Percentiles rank a stretch among this genome's conserved stretches.
These are phyloP conservation scores for Cantharis nigra DNA, from an alignment of 2,888 invertebrate genomes.

Conservation along the genomic window DNA sequence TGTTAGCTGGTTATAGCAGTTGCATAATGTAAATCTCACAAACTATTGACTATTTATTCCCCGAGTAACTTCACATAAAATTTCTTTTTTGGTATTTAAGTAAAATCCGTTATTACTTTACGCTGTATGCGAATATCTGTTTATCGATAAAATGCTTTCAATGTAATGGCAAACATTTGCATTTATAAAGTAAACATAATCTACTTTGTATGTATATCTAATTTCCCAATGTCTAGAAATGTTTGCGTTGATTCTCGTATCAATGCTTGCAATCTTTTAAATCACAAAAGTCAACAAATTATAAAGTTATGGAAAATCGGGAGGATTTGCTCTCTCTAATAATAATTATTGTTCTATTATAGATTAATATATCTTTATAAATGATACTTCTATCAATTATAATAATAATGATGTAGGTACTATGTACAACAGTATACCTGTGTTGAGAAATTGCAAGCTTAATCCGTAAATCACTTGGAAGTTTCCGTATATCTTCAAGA, in stretches of 20 bases:
- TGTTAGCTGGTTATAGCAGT: too few relatives aligned
- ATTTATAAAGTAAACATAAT: neutral
- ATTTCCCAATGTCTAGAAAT: neutral
- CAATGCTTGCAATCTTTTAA: neutral
- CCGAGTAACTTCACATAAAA: too few relatives aligned
- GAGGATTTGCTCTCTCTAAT: neutral
- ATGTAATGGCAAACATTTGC: neutral
- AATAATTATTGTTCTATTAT: neutral
- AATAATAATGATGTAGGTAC: too few relatives aligned
- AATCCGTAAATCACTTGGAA: neutral
- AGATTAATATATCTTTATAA: too few relatives aligned
- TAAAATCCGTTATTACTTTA: neutral
- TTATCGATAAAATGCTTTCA: neutral
- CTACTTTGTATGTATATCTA: neutral
- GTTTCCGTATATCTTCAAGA: neutral
- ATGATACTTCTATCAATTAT: too few relatives aligned
- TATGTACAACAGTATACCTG: too few relatives aligned
- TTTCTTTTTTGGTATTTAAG: neutral
- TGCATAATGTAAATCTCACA: too few relatives aligned
- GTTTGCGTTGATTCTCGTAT: neutral
- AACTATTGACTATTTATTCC: too few relatives aligned
- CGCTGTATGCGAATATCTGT: neutral
- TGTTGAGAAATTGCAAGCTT: neutral
- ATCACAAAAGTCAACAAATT: neutral
- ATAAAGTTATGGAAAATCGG: neutral